A percentile compares a stretch with the other conserved stretches of the same genome.
Evolutionary conservation across 2,888 invertebrate species (phyloP).

Genomic region (Drosophila trichaetosa): DNA sequence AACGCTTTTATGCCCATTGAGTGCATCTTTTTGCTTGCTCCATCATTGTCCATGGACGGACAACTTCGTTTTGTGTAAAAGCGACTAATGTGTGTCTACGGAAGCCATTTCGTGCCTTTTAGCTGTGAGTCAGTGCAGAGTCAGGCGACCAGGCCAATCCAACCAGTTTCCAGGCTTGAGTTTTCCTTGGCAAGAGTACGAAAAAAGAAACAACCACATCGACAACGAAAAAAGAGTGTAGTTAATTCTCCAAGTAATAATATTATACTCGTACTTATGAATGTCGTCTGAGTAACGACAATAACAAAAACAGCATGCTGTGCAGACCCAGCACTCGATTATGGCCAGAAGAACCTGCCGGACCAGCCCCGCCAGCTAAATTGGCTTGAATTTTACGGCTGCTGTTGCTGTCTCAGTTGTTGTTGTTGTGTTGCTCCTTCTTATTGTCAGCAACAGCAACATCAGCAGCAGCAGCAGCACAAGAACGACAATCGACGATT

Average conservation of each 20-base stretch:
- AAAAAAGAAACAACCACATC: constrained; percentile 20
- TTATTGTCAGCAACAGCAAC: constrained; percentile 2
- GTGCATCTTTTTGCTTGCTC: constrained; percentile 62
- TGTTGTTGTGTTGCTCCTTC: constrained; percentile 10
- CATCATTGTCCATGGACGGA: constrained; percentile 48
- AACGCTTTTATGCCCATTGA: constrained; percentile 79
- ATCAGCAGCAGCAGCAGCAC: constrained; percentile 34
- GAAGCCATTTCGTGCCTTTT: constrained; percentile 80
- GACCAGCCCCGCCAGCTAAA: constrained; percentile 71
- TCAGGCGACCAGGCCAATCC: constrained; percentile 30
- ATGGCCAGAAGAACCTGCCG: constrained; percentile 68
- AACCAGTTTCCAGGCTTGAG: constrained; percentile 64
- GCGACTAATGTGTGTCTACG: constrained; percentile 82
- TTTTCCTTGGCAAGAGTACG: constrained; percentile 38
- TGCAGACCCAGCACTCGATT: constrained; percentile 42
- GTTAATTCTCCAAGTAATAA: constrained; percentile 82
- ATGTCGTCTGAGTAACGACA: constrained; percentile 68
- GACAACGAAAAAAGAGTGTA: constrained; percentile 52
- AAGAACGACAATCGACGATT: constrained; percentile 75
- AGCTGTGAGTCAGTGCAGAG: constrained; percentile 56
- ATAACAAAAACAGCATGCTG: constrained; percentile 60
- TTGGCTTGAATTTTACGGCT: constrained; percentile 78
- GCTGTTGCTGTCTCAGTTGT: constrained; percentile 42
- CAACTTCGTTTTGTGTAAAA: constrained; percentile 73
- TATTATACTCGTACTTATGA: constrained; percentile 81